These are phyloP conservation scores for Aethina tumida DNA, from an alignment of 1,140 invertebrate species.

Conservation along the genomic window DNA sequence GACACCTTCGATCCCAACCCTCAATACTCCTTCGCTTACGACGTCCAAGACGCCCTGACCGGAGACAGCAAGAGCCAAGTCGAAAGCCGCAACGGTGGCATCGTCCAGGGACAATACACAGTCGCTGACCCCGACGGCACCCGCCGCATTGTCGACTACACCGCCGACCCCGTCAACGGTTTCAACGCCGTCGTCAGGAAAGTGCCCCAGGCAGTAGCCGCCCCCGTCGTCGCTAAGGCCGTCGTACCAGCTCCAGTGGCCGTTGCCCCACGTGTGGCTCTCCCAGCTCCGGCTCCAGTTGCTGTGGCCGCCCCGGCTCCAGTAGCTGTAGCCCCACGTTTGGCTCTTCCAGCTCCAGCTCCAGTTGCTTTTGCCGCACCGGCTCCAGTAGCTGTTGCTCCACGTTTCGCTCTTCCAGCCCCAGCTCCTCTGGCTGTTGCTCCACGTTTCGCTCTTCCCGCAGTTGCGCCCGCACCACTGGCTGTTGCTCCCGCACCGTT, in stretches of 20 bases:
- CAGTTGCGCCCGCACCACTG: slow-evolving; percentile 3
- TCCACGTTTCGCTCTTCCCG: neutral
- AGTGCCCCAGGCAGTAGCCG: slow-evolving; percentile 30
- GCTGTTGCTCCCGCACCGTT: slow-evolving; percentile 2
- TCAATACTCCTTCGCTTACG: slow-evolving; percentile 43
- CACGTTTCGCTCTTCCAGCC: neutral
- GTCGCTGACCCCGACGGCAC: slow-evolving; percentile 54
- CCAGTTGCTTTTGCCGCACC: slow-evolving; percentile 8
- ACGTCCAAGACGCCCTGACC: slow-evolving; percentile 44
- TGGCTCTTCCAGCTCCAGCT: slow-evolving; percentile 10
- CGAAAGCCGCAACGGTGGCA: slow-evolving; percentile 46
- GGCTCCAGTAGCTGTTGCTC: slow-evolving; percentile 13
- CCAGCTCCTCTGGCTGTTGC: neutral
- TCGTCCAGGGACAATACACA: slow-evolving; percentile 53
- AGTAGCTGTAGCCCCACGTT: slow-evolving; percentile 6
- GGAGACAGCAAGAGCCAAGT: slow-evolving; percentile 47
- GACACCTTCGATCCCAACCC: slow-evolving; percentile 42
- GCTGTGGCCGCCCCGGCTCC: slow-evolving; percentile 1
- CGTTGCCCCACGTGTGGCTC: no score
- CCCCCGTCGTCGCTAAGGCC: slow-evolving; percentile 29
- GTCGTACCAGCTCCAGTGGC: slow-evolving; percentile 20
- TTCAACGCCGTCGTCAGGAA: slow-evolving; percentile 38
- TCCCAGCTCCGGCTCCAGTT: no score
- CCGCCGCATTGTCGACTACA: slow-evolving; percentile 55
- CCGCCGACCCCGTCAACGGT: slow-evolving; percentile 44